Conservation (phyloP, 1,140 invertebrate genomes). For the Anagrus nilaparvatae region DNA sequence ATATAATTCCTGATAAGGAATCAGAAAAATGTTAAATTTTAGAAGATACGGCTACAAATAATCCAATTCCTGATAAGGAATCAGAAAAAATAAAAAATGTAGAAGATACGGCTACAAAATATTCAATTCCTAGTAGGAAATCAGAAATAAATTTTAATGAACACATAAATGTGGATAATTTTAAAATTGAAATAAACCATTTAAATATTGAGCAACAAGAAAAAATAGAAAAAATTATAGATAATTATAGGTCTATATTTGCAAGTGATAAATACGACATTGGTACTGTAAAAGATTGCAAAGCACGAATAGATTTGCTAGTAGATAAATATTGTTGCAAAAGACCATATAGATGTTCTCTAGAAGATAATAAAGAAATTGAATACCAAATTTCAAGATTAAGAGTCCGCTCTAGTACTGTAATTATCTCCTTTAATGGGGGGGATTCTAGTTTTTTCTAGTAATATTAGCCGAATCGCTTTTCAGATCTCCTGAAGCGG, state of each 20-base stretch:
- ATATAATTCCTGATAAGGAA: neutral
- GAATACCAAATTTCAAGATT: neutral
- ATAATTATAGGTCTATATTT: conserved; percentile 13
- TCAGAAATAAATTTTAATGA: conserved; percentile 17
- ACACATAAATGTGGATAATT: conserved; percentile 7
- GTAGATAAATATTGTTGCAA: conserved; percentile 1
- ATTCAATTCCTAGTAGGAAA: too few species aligned
- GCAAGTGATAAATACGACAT: conserved; percentile 17
- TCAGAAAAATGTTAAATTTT: neutral
- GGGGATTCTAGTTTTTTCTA: too few species aligned
- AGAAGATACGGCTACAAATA: conserved; percentile 3
- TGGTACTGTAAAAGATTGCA: conserved; percentile 12
- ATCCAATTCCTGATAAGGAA: too few species aligned
- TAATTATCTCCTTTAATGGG: too few species aligned
- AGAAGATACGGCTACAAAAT: conserved; percentile 4
- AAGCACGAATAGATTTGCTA: conserved; percentile 11
- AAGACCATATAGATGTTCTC: neutral
- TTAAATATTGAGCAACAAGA: conserved; percentile 1
- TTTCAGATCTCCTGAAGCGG: too few species aligned
- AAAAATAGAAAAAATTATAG: conserved; percentile 7
- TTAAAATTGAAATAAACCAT: conserved; percentile 8
- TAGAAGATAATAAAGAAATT: conserved; percentile 6
- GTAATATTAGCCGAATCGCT: too few species aligned
- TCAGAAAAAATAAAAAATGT: neutral
- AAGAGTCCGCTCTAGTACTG: too few species aligned